Evolutionary conservation across 2,888 invertebrate species (phyloP).

Genomic region (Tiphia femorata): DNA sequence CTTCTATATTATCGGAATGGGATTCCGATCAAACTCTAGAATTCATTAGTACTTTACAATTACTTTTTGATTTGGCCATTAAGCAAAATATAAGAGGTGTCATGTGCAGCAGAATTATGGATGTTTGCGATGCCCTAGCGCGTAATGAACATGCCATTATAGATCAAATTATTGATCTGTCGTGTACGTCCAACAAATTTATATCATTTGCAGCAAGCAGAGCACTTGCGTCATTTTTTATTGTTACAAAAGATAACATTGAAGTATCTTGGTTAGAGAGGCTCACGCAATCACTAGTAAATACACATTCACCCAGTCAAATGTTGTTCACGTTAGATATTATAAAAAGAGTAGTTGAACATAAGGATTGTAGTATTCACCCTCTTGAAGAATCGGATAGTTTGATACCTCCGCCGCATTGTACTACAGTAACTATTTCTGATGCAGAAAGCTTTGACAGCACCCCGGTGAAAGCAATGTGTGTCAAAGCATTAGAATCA

Average conservation of each 20-base stretch:
- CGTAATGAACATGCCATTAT: conserved; percentile 87
- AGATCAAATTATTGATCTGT: conserved; percentile 85
- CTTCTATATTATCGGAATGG: conserved; percentile 75
- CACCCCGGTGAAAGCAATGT: conserved; percentile 87
- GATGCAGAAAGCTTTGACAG: conserved; percentile 88
- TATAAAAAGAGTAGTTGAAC: conserved; percentile 88
- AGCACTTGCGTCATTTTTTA: conserved; percentile 85
- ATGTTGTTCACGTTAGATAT: conserved; percentile 88
- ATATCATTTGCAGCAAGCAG: conserved; percentile 85
- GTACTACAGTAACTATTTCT: conserved; percentile 76
- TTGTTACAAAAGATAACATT: conserved; percentile 85
- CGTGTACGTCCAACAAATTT: conserved; percentile 83
- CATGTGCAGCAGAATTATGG: conserved; percentile 85
- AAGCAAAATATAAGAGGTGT: conserved; percentile 87
- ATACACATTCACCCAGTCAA: conserved; percentile 72
- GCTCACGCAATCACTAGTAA: conserved; percentile 79
- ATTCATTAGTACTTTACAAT: conserved; percentile 85
- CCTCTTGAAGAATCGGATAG: conserved; percentile 78
- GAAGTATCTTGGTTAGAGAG: conserved; percentile 86
- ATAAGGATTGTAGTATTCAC: conserved; percentile 85
- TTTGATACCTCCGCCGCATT: conserved; percentile 65
- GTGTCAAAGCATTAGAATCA: conserved; percentile 86
- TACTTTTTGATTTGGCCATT: conserved; percentile 86
- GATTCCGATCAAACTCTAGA: conserved; percentile 79
- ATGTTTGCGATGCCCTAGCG: conserved; percentile 83